These are phyloP conservation scores for Gastracanthus pulcherrimus DNA, from an alignment of 2,888 invertebrate genomes.

Conservation along the genomic window DNA sequence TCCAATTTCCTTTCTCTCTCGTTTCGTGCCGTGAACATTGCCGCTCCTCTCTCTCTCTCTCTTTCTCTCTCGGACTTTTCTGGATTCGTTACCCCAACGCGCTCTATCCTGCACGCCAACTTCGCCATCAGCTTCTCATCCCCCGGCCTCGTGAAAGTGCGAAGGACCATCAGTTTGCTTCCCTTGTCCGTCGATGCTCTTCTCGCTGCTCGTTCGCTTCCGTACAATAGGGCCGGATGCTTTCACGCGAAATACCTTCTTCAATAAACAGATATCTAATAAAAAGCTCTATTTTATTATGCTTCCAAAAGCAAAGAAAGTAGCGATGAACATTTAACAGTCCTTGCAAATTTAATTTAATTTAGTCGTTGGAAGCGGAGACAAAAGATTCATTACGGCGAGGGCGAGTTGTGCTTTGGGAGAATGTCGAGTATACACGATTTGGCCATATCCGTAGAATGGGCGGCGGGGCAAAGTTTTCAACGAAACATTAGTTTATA, in stretches of 20 bases:
- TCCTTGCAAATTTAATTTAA: background rate
- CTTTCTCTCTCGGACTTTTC: conserved; percentile 49
- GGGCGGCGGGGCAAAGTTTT: conserved; percentile 44
- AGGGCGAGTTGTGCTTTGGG: background rate
- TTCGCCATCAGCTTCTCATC: conserved; percentile 58
- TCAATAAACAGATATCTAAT: conserved; percentile 31
- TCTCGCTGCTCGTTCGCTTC: conserved; percentile 25
- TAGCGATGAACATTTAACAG: background rate
- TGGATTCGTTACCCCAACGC: conserved; percentile 25
- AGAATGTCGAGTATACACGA: conserved; percentile 36
- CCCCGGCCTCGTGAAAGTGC: conserved; percentile 45
- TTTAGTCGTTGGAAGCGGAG: background rate
- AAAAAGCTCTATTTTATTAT: background rate
- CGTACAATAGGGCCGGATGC: conserved; percentile 27
- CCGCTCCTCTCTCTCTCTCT: too few relatives aligned
- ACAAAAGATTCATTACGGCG: background rate
- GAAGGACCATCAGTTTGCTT: conserved; percentile 53
- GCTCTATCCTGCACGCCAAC: conserved; percentile 43
- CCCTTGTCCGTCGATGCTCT: conserved; percentile 57
- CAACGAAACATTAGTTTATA: conserved; percentile 75
- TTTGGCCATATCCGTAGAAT: conserved; percentile 40
- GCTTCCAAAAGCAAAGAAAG: background rate
- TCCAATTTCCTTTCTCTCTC: conserved; percentile 74
- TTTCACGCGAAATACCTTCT: conserved; percentile 22
- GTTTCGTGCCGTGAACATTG: conserved; percentile 63